A percentile compares a stretch with the other conserved stretches of the same genome.
Evolutionary conservation across 2,113 vertebrate species (phyloP).

Genomic region (Heteronetta atricapilla): DNA sequence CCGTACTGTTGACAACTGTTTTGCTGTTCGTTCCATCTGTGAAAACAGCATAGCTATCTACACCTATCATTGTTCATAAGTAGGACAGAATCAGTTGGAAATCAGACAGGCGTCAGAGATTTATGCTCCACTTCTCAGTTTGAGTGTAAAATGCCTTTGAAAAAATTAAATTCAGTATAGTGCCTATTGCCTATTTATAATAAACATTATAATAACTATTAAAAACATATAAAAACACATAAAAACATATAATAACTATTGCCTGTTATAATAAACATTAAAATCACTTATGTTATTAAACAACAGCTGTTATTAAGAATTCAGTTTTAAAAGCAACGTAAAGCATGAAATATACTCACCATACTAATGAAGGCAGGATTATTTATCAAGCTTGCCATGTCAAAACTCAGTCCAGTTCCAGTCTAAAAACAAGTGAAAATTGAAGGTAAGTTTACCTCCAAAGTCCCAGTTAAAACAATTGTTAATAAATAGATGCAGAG

Average conservation of each 20-base stretch:
- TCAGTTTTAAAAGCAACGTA: background rate
- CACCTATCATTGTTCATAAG: background rate
- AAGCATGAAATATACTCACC: constrained; percentile 80
- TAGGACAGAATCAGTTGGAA: background rate
- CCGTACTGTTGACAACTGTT: background rate
- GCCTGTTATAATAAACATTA: background rate
- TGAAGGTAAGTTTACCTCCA: constrained; percentile 36
- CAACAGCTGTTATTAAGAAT: background rate
- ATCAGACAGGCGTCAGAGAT: background rate
- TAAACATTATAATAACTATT: no score
- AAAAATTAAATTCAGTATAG: background rate
- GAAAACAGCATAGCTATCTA: background rate
- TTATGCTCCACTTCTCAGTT: background rate
- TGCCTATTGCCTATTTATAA: background rate
- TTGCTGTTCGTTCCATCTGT: background rate
- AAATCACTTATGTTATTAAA: background rate
- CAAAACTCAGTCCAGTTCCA: constrained; percentile 92
- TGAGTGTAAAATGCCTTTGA: background rate
- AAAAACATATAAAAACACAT: no score
- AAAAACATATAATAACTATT: no score
- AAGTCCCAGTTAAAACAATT: background rate
- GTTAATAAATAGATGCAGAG: constrained; percentile 14
- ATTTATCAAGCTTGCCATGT: constrained; percentile 98
- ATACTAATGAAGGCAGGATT: constrained; percentile 99
- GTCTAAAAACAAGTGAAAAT: constrained; percentile 79